Conservation (phyloP, 92 coral and sea anemone genomes). For the Meandrina meandrites region DNA sequence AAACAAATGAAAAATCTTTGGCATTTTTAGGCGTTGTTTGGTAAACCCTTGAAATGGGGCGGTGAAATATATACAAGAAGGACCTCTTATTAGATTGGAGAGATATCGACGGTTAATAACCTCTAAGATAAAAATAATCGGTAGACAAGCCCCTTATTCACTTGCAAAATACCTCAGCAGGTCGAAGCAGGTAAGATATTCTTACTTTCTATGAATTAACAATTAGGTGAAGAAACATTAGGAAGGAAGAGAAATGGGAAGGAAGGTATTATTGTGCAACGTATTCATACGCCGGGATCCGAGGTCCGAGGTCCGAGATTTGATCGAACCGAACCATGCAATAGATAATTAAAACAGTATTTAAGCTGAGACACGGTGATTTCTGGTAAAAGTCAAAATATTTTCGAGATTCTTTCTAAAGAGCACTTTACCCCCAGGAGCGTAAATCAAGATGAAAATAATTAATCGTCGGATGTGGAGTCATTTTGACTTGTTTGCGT, state of each 20-base stretch:
- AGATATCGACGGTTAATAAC: background rate
- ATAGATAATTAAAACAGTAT: background rate
- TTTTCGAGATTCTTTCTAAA: background rate
- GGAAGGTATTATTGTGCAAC: background rate
- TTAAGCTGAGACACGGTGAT: background rate
- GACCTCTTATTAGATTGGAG: constrained; percentile 9
- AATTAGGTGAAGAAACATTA: background rate
- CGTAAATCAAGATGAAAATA: background rate
- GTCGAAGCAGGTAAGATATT: background rate
- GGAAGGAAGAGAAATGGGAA: background rate
- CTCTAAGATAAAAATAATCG: constrained; percentile 18
- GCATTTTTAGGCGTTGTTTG: constrained; percentile 18
- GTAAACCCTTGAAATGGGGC: background rate
- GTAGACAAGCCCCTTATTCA: constrained; percentile 8
- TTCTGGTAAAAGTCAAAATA: constrained; percentile 1
- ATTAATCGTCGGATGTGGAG: background rate
- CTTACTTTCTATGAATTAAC: background rate
- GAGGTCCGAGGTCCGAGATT: background rate
- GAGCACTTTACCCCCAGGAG: background rate
- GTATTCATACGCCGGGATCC: background rate
- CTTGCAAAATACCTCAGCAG: constrained; percentile 11
- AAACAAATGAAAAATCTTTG: constrained; percentile 8
- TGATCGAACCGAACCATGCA: too few species aligned
- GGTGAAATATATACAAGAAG: constrained; percentile 6
- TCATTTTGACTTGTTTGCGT: constrained; percentile 8